These are phyloP conservation scores for Phainopepla nitens DNA, from an alignment of 2,113 vertebrate genomes.

Conservation along the genomic window DNA sequence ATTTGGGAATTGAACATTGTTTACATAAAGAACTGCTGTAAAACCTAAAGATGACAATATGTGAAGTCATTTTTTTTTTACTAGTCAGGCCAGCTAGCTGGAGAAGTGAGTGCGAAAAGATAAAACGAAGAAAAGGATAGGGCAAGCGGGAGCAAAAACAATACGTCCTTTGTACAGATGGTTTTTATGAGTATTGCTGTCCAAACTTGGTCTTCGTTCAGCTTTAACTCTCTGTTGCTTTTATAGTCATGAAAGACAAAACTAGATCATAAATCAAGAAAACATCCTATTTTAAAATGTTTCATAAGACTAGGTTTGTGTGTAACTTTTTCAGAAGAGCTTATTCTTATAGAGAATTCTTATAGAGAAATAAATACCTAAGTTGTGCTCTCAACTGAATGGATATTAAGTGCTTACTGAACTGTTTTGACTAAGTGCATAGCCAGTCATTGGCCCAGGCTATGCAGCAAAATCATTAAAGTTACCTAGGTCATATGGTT, in stretches of 20 bases:
- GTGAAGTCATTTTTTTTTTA: background rate
- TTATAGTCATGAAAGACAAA: background rate
- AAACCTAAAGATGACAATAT: background rate
- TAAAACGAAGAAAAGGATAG: background rate
- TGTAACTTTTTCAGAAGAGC: background rate
- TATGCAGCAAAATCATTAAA: background rate
- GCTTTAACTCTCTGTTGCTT: background rate
- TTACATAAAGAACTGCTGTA: background rate
- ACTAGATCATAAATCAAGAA: background rate
- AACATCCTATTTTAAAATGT: background rate
- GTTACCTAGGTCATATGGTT: background rate
- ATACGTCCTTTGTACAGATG: background rate
- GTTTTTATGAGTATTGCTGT: background rate
- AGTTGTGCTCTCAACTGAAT: accelerated
- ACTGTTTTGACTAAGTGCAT: background rate
- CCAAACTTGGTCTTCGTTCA: background rate
- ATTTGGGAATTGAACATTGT: background rate
- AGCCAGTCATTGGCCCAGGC: background rate
- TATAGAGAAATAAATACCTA: background rate
- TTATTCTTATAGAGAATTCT: background rate
- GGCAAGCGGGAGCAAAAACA: background rate
- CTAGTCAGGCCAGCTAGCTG: background rate
- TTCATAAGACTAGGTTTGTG: background rate
- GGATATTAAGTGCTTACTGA: background rate
- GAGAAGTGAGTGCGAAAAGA: background rate